A percentile compares a stretch with the other conserved stretches of the same genome.
phyloP scores from a whole-genome alignment of 2,797 vertebrate species.

The Phalloptychus januarius region DNA sequence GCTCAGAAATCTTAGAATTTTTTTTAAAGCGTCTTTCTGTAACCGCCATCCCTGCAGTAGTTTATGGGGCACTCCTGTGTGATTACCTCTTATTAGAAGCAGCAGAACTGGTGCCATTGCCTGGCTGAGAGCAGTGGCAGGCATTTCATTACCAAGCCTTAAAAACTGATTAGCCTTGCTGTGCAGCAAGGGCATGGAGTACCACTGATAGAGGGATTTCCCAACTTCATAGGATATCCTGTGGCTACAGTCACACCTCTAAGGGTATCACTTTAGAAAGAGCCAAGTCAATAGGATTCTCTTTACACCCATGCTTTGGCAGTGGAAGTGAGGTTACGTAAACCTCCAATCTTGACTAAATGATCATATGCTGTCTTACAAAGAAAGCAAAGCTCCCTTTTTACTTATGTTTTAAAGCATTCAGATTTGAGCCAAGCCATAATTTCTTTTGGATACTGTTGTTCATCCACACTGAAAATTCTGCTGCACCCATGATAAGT shows the following conservation, averaged over 20 bases:
- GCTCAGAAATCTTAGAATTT: constrained; percentile 54
- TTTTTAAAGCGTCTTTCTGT: constrained; percentile 59
- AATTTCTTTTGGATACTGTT: constrained; percentile 38
- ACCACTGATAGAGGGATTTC: constrained; percentile 77
- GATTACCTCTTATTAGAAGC: constrained; percentile 81
- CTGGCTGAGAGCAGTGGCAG: constrained; percentile 75
- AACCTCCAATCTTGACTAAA: constrained; percentile 63
- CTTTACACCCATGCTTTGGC: constrained; percentile 55
- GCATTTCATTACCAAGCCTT: constrained; percentile 76
- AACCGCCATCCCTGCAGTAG: constrained; percentile 69
- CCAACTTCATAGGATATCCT: constrained; percentile 83
- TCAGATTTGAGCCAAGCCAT: constrained; percentile 52
- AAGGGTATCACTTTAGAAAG: constrained; percentile 75
- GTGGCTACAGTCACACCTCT: constrained; percentile 77
- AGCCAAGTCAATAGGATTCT: constrained; percentile 74
- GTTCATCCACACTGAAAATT: constrained; percentile 24
- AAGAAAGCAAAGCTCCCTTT: constrained; percentile 57
- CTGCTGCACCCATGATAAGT: constrained; percentile 46
- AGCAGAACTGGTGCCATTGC: constrained; percentile 68
- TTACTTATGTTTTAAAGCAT: constrained; percentile 60
- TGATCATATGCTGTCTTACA: constrained; percentile 34
- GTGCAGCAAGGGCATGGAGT: constrained; percentile 71
- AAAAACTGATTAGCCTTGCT: constrained; percentile 78
- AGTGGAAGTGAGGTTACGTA: constrained; percentile 62
- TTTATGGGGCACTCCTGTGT: constrained; percentile 76